A percentile compares a stretch with the other conserved stretches of the same genome.
These are phyloP conservation scores for Poecilia wingei DNA, from an alignment of 2,797 vertebrate species.

Conservation along the genomic window DNA sequence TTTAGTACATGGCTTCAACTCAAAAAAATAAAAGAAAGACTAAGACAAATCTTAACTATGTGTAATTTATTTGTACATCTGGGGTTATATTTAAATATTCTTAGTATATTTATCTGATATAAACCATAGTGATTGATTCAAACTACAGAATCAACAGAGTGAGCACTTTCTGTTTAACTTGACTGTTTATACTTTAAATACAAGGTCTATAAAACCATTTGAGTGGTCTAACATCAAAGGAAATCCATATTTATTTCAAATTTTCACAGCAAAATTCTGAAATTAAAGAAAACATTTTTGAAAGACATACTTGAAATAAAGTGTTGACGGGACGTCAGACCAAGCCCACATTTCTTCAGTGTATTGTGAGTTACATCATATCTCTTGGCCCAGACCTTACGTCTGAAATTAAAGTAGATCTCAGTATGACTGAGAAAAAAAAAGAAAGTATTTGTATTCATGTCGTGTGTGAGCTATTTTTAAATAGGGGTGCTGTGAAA, in stretches of 20 bases:
- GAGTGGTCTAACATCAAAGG: background rate
- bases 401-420: slow-evolving; percentile 54
- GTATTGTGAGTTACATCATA: slow-evolving; percentile 26
- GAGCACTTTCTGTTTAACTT: background rate
- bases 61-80: background rate
- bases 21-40: background rate
- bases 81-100: background rate
- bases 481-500: slow-evolving; percentile 77
- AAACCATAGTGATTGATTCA: background rate
- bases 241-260: background rate
- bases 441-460: slow-evolving; percentile 53
- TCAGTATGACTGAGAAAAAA: slow-evolving; percentile 26
- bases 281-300: background rate
- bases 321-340: background rate
- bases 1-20: background rate
- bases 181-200: background rate
- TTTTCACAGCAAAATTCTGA: background rate
- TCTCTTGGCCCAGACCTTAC: slow-evolving; percentile 34
- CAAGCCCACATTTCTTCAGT: slow-evolving; percentile 10
- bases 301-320: background rate
- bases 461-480: slow-evolving; percentile 73
- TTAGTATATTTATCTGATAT: background rate
- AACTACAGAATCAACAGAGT: background rate
- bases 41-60: background rate
- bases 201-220: background rate